Evolutionary conservation across 37 sponge, comb jelly and placozoan species (phyloP).

Genomic region (Crambe crambe): DNA sequence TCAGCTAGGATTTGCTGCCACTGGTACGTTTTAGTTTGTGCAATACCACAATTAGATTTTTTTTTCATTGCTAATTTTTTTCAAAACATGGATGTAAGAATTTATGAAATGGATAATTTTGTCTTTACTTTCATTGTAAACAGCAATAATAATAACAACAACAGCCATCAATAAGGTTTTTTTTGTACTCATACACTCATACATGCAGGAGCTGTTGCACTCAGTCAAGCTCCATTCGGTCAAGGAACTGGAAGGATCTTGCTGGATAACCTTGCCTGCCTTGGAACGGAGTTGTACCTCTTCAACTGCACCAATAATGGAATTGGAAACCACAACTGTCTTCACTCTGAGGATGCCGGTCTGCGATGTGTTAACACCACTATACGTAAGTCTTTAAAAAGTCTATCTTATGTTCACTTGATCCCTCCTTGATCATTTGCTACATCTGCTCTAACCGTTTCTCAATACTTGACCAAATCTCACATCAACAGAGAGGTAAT

Average conservation of each 20-base stretch:
- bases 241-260: neutral
- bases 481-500: too few relatives aligned
- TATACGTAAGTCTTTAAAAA: neutral
- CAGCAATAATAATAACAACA: too few relatives aligned
- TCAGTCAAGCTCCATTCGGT: neutral
- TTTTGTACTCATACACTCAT: neutral
- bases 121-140: too few relatives aligned
- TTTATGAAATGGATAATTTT: too few relatives aligned
- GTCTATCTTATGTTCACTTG: too few relatives aligned
- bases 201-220: neutral
- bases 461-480: too few relatives aligned
- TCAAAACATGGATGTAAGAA: too few relatives aligned
- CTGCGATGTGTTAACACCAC: constrained; percentile 24
- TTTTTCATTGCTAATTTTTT: too few relatives aligned
- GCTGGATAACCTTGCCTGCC: neutral
- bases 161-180: too few relatives aligned
- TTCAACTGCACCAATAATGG: neutral
- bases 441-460: too few relatives aligned
- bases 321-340: constrained; percentile 22
- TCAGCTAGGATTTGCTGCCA: constrained; percentile 30
- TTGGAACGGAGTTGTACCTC: neutral
- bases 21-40: constrained; percentile 5
- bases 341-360: constrained; percentile 41
- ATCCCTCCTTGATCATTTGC: too few relatives aligned
- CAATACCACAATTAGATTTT: too few relatives aligned